These are phyloP conservation scores for Spongia lamella DNA, from an alignment of 37 sponge, comb jelly and placozoan species.

Conservation along the genomic window DNA sequence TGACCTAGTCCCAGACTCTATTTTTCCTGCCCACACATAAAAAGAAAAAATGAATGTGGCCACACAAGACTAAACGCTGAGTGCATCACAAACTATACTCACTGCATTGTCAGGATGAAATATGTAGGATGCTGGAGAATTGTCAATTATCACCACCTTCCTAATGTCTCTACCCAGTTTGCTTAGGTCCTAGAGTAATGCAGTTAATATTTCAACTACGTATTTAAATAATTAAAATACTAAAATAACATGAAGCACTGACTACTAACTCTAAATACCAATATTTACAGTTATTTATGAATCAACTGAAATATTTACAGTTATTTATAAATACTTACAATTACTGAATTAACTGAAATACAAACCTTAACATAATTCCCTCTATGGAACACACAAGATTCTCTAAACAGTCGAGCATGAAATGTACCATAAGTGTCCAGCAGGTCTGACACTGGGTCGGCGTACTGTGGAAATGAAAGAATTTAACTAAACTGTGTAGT, in stretches of 20 bases:
- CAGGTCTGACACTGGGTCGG: conserved; percentile 96
- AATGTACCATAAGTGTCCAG: conserved; percentile 87
- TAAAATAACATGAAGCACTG: not conserved
- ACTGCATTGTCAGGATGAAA: conserved; percentile 99
- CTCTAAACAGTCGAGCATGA: conserved; percentile 84
- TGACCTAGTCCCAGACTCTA: too few relatives aligned
- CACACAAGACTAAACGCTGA: too few relatives aligned
- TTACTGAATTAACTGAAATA: not conserved
- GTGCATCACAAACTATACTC: conserved; percentile 24
- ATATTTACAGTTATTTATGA: not conserved
- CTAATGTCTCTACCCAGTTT: conserved; percentile 86
- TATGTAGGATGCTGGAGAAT: conserved; percentile 96
- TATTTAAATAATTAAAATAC: too few relatives aligned
- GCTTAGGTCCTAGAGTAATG: conserved; percentile 92
- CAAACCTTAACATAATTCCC: conserved; percentile 97
- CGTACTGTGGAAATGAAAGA: conserved; percentile 75
- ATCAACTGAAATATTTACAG: not conserved
- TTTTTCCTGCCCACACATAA: too few relatives aligned
- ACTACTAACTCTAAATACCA: not conserved
- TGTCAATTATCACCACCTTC: conserved; percentile 91
- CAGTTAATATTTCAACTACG: conserved; percentile 16
- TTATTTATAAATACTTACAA: not conserved
- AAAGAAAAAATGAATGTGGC: too few relatives aligned
- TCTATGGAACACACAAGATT: conserved; percentile 95
- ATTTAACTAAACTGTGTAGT: not conserved